Base-by-base conservation (phyloP, 2,888 invertebrate species). In the Eristalinus sepulchralis region DNA sequence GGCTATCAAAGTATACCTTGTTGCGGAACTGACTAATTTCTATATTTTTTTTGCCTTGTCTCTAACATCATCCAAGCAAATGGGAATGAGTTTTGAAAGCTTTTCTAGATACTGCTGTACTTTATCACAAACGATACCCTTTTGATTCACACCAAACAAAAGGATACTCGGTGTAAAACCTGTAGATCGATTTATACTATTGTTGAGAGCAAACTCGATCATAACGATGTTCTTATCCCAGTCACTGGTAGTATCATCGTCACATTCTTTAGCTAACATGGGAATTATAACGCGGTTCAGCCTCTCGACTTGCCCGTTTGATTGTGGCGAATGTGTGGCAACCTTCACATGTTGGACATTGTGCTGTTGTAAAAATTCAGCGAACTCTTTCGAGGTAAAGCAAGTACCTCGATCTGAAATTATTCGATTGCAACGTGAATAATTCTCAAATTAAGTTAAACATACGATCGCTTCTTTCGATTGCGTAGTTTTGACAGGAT, bases 141-240 rank as follows among this genome's bases (percentile, higher is more conserved):
- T 83, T 66, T 91, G 90, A 47, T 88, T 36, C 3, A 89, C 70
- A 3, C 90, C 90, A 70, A 90, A 90, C 31, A 90, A 77, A 39
- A 89, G 59, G 53, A 78, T 88, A 84, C 89, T 89, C 1, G 90
- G 90, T 1, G 89, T 88, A 67, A 90, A 88, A 0, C 89, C 88
- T 13, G 90, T 89, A 10, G 88, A 68, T 70, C 89, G 88, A 64
- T 88, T 86, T 17, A 90, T 60, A 0, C 89, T 89, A 76, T 90
- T 90, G 79, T 90, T 90, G 8, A 90, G 70, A 1, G 87, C 80
- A 83, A 87, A 90, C 78, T 90, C 90, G 10, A 84, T 88, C 3
- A 88, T n/a, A n/a, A n/a, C n/a, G n/a, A n/a, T n/a, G n/a, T n/a
- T n/a, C n/a, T n/a, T n/a, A n/a, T n/a, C n/a, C 73, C 80, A 83